Base-by-base conservation (phyloP, 1,140 invertebrate genomes). In the Drosophila nigromelanica region DNA sequence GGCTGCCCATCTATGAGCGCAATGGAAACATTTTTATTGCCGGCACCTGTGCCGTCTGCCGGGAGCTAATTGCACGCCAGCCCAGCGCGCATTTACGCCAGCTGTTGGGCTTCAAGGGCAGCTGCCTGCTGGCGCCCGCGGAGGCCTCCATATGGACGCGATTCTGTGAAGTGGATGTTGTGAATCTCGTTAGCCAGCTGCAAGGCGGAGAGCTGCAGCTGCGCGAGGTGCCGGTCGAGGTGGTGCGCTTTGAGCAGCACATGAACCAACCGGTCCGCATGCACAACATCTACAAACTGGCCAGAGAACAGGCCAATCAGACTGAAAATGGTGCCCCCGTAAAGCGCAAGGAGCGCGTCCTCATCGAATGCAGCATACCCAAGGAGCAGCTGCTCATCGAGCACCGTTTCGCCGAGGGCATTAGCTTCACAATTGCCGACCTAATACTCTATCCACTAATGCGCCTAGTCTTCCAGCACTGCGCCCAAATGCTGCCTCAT, bases 131-230 rank as follows among this genome's bases (percentile, higher is more conserved):
- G 69, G 95, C 96, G 8, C 97, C 96, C 75, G 95, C 96, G 12
- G 97, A 98, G 93, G 94, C 95, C 1, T 98, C 97, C 6, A 93
- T 96, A 27, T 98, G 97, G 97, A 98, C 97, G 0, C 96, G 96
- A 80, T 98, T 98, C 90, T 98, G 97, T 93, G 98, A 99, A 93
- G 93, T 97, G 15, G 96, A 98, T 90, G 92, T 97, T 12, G 76
- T 85, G 6, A 52, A 80, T 8, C 61, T 82, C 4, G 71, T 91
- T 0, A 76, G 72, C 15, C 43, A 73, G 3, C 50, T 92, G 3
- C 73, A 89, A 5, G 54, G 76, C 10, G 73, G 54, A 0, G 66
- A 73, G 0, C 18, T 56, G 3, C 47, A 71, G 1, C 51, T 85
- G 42, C 61, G 60, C 0, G 80, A 90, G 50, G 85, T 96, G 27